Evolutionary conservation across 2,797 vertebrate genomes (phyloP).

Genomic region (Chaetodon trifasciatus): DNA sequence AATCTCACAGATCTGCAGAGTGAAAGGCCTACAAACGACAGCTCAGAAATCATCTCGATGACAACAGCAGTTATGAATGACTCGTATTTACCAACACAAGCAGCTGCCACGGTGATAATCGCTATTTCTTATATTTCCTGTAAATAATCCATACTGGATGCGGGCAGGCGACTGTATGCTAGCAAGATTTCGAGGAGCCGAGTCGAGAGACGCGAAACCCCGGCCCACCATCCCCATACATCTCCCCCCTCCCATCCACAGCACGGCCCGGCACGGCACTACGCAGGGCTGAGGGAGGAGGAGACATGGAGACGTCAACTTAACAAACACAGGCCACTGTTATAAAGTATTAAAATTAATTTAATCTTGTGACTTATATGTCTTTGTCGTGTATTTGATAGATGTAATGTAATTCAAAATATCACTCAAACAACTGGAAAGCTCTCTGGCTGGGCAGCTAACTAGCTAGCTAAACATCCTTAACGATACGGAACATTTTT

Average conservation of each 20-base stretch:
- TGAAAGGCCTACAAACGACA: constrained; percentile 64
- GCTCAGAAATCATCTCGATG: constrained; percentile 41
- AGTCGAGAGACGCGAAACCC: constrained; percentile 49
- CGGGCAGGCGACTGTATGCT: constrained; percentile 19
- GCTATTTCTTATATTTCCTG: constrained; percentile 29
- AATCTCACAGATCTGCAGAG: constrained; percentile 55
- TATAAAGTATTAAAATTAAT: not conserved
- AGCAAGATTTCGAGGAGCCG: constrained; percentile 26
- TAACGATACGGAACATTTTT: not conserved
- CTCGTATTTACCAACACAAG: constrained; percentile 53
- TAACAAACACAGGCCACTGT: not conserved
- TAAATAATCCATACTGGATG: constrained; percentile 2
- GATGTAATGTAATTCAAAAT: too few relatives aligned
- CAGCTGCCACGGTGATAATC: not conserved
- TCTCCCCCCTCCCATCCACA: constrained; percentile 43
- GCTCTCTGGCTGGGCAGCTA: too few relatives aligned
- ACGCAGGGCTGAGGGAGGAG: constrained; percentile 37
- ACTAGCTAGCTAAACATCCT: not conserved
- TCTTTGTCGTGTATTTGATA: too few relatives aligned
- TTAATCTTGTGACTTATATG: not conserved
- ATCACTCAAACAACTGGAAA: too few relatives aligned
- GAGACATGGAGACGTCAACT: constrained; percentile 29
- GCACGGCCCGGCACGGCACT: constrained; percentile 23
- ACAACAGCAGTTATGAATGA: constrained; percentile 14
- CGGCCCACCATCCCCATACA: constrained; percentile 60